These are phyloP conservation scores for Catocala nupta DNA, from an alignment of 2,888 invertebrate species.

Conservation along the genomic window DNA sequence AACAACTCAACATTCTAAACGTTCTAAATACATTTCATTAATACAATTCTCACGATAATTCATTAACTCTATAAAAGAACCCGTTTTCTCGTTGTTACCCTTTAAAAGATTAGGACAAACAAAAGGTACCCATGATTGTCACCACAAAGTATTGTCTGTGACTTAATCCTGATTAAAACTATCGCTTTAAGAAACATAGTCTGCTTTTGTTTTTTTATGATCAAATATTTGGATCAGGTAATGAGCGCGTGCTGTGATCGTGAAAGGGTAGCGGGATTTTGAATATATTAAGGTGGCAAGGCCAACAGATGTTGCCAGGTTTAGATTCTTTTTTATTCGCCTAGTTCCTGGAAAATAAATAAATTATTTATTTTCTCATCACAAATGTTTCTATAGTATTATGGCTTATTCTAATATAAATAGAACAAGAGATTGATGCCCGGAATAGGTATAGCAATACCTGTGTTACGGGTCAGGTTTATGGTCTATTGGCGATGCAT, in stretches of 20 bases:
- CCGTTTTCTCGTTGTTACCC: slow-evolving; percentile 28
- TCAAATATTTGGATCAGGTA: slow-evolving; percentile 45
- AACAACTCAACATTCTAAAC: background rate
- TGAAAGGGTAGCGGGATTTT: slow-evolving; percentile 25
- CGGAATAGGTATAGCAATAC: too few relatives aligned
- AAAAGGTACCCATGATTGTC: slow-evolving; percentile 29
- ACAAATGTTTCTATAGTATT: too few relatives aligned
- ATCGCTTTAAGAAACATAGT: slow-evolving; percentile 27
- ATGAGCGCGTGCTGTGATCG: slow-evolving; percentile 44
- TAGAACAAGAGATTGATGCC: too few relatives aligned
- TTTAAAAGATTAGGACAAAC: slow-evolving; percentile 36
- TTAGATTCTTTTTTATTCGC: too few relatives aligned
- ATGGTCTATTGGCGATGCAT: too few relatives aligned
- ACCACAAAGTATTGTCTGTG: slow-evolving; percentile 23
- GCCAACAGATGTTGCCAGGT: too few relatives aligned
- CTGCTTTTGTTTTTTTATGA: slow-evolving; percentile 27
- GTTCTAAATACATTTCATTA: slow-evolving; percentile 1
- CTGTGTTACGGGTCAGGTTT: too few relatives aligned
- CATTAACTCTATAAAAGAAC: slow-evolving; percentile 24
- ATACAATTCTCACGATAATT: slow-evolving; percentile 28
- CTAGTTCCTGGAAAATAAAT: too few relatives aligned
- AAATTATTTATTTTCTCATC: too few relatives aligned
- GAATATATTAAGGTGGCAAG: slow-evolving; percentile 11
- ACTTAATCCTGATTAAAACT: slow-evolving; percentile 42
- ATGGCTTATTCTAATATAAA: too few relatives aligned